A percentile compares a stretch with the other conserved stretches of the same genome.
phyloP scores from a whole-genome alignment of 1,140 invertebrate species.

The Drosophila mojavensis region DNA sequence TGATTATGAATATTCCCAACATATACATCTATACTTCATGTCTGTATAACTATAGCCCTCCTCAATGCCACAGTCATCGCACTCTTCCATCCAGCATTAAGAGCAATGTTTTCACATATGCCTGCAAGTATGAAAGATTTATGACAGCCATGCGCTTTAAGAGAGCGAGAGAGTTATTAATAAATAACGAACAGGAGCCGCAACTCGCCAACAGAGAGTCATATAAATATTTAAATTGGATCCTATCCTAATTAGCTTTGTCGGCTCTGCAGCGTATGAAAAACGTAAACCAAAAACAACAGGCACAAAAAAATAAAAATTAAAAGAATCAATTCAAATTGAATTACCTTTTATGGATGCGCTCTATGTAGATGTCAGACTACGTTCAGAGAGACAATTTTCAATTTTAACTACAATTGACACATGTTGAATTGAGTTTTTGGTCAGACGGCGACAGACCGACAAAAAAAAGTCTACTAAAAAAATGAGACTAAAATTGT shows the following conservation, averaged over 20 bases:
- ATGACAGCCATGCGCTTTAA: constrained; percentile 68
- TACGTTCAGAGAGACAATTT: constrained; percentile 25
- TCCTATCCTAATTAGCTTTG: constrained; percentile 59
- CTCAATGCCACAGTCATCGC: not conserved
- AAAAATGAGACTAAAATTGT: constrained; percentile 15
- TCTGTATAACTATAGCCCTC: too few species aligned
- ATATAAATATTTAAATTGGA: constrained; percentile 70
- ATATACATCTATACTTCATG: too few species aligned
- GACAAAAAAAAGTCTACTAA: not conserved
- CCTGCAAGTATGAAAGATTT: constrained; percentile 73
- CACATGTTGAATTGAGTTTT: constrained; percentile 61
- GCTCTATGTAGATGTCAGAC: constrained; percentile 22
- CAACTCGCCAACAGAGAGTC: constrained; percentile 27
- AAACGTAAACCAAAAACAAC: constrained; percentile 13
- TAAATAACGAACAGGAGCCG: constrained; percentile 51
- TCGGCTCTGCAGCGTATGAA: constrained; percentile 33
- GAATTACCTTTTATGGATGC: constrained; percentile 49
- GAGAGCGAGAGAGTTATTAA: constrained; percentile 57
- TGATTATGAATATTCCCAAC: too few species aligned
- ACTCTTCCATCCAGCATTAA: not conserved
- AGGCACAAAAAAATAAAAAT: not conserved
- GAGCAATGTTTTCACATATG: constrained; percentile 73
- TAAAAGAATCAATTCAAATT: constrained; percentile 20
- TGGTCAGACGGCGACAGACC: constrained; percentile 57
- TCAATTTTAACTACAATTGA: constrained; percentile 49